Evolutionary conservation across 2,113 vertebrate species (phyloP).

Genomic region (Petrocephalus zakoni): DNA sequence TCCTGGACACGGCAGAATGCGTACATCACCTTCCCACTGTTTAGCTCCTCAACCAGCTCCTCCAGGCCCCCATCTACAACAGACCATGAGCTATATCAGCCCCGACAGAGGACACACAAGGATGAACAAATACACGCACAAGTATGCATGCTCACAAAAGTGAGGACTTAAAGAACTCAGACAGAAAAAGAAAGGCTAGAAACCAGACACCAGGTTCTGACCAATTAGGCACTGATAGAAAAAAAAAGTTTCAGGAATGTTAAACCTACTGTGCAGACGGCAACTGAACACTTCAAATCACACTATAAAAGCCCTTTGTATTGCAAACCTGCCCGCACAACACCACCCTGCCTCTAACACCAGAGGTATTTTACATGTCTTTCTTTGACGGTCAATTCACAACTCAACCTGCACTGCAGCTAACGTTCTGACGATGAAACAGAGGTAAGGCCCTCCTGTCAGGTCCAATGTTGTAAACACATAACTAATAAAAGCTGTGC

Average conservation of each 20-base stretch:
- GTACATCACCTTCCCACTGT: slow-evolving; percentile 94
- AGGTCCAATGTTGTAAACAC: background rate
- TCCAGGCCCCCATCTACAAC: slow-evolving; percentile 78
- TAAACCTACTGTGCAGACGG: background rate
- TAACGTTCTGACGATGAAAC: background rate
- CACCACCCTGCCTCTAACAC: background rate
- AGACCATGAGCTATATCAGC: background rate
- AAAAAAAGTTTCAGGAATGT: background rate
- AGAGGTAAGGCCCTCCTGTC: background rate
- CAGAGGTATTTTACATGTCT: background rate
- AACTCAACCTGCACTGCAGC: background rate
- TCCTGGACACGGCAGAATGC: slow-evolving; percentile 82
- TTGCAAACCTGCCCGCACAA: background rate
- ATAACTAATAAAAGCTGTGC: background rate
- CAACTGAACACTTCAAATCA: background rate
- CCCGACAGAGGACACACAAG: background rate
- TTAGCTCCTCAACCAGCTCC: slow-evolving; percentile 90
- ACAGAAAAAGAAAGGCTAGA: background rate
- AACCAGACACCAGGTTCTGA: background rate
- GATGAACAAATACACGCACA: background rate
- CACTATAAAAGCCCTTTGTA: background rate
- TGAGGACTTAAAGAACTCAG: background rate
- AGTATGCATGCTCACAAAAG: background rate
- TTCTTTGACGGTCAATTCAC: background rate
- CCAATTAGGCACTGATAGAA: background rate